Evolutionary conservation across 2,797 vertebrate genomes (phyloP), one percentile per base, ranked within the genome.

Genomic region (Centroberyx gerrardi): DNA sequence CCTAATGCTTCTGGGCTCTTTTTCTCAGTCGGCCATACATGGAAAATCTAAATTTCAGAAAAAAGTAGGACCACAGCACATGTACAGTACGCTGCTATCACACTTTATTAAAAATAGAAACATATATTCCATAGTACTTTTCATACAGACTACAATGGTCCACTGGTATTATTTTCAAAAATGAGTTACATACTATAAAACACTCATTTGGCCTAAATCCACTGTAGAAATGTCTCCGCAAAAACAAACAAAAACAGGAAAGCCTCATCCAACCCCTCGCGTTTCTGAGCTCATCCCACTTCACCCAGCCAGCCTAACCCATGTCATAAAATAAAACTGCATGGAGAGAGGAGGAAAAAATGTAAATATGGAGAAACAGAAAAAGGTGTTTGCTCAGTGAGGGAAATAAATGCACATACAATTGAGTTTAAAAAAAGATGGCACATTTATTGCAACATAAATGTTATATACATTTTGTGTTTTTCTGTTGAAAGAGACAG

Each of bases 401-500:
- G 70, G 42, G 81, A 93, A 96, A 95, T 86, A 93, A 95, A 93
- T 74, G 81, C 90, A 93, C 93, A 80, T 90, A 94, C 91, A 87
- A 88, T 81, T 86, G 90, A 94, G 94, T 97, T 91, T 98, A 96
- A 97, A 98, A 97, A 99, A 99, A 97, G 96, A 99, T 99, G 98
- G 98, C 98, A 99, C 98, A 99, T 99, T 99, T 99, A 99, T 99
- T 99, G 97, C 97, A 98, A 99, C 97, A 99, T 99, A 99, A 99
- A 99, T 99, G 98, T 99, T 99, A 99, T 99, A 97, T 99, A 99
- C 97, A 99, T 97, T 94, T 94, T 93, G 94, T 96, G 96, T 96
- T 96, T 97, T 97, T 96, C 97, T 98, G 96, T 96, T 97, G 80
- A 87, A 97, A 97, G 93, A 94, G 96, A 98, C 97, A 99, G 96